phyloP scores from a whole-genome alignment of 64 coral and sea anemone species.

The Platygyra sinensis region DNA sequence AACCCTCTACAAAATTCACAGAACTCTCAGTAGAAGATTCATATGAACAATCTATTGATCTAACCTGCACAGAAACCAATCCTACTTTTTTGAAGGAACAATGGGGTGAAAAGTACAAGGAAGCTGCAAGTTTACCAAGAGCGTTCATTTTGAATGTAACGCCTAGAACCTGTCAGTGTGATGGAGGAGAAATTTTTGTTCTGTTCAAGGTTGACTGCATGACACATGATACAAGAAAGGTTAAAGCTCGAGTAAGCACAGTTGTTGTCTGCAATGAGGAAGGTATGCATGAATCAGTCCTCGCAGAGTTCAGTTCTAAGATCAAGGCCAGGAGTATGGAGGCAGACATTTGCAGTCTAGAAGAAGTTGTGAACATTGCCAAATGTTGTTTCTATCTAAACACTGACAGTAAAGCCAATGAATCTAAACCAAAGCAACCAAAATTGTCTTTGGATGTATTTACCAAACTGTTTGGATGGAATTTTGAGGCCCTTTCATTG shows the following conservation, averaged over 20 bases:
- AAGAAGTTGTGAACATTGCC: constrained; percentile 26
- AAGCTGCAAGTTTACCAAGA: constrained; percentile 55
- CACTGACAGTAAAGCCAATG: not conserved
- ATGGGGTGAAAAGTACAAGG: constrained; percentile 53
- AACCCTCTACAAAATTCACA: not conserved
- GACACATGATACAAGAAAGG: not conserved
- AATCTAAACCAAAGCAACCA: not conserved
- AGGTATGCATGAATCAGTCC: not conserved
- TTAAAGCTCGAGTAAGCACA: constrained; percentile 6
- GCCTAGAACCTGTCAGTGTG: not conserved
- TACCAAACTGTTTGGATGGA: constrained; percentile 49
- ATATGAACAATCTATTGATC: not conserved
- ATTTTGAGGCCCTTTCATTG: not conserved
- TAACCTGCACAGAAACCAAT: constrained; percentile 17
- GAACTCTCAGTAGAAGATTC: not conserved
- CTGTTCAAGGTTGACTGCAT: not conserved
- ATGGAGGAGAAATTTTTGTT: constrained; percentile 21
- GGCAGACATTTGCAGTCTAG: not conserved
- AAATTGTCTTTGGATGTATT: constrained; percentile 10
- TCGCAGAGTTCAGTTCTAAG: constrained; percentile 15
- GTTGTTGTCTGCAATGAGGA: not conserved
- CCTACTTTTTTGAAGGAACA: constrained; percentile 1
- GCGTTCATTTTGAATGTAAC: constrained; percentile 52
- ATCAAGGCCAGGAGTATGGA: not conserved
- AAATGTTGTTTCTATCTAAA: constrained; percentile 3